Percentiles rank a stretch among this genome's conserved stretches.
Conservation (phyloP, 2,113 vertebrate genomes). For the Hemiprocne comata region DNA sequence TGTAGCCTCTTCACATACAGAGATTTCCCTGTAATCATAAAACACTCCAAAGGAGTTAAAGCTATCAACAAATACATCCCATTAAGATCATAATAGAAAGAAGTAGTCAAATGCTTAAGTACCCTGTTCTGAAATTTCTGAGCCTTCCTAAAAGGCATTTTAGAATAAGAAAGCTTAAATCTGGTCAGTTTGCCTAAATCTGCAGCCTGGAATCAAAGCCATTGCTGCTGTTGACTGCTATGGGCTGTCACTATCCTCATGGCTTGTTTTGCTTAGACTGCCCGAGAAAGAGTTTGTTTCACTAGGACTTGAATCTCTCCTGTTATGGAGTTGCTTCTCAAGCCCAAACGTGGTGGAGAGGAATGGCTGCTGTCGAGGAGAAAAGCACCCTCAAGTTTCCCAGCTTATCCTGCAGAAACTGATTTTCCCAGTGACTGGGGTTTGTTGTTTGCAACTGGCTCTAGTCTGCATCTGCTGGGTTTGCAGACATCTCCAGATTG, state of each 20-base stretch:
- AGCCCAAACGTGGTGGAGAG: background rate
- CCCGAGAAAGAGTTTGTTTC: background rate
- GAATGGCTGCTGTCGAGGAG: background rate
- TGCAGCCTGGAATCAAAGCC: background rate
- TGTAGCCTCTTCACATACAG: conserved; percentile 88
- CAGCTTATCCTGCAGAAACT: background rate
- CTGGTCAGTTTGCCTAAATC: background rate
- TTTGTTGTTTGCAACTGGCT: background rate
- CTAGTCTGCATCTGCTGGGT: background rate
- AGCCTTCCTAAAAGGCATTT: too few relatives aligned
- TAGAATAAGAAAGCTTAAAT: background rate
- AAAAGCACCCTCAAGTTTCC: background rate
- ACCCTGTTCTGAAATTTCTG: background rate
- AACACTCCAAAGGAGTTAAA: background rate
- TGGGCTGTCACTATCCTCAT: too few relatives aligned
- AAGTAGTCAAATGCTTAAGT: background rate
- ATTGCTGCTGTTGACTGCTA: background rate
- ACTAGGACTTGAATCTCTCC: background rate
- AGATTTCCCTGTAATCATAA: conserved; percentile 85
- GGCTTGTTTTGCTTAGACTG: background rate
- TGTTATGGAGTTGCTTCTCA: background rate
- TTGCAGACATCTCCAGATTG: background rate
- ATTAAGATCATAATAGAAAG: background rate
- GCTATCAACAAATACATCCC: background rate
- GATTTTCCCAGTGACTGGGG: background rate